Base-by-base conservation (phyloP, 1,140 invertebrate species). In the Cataglyphis hispanica region DNA sequence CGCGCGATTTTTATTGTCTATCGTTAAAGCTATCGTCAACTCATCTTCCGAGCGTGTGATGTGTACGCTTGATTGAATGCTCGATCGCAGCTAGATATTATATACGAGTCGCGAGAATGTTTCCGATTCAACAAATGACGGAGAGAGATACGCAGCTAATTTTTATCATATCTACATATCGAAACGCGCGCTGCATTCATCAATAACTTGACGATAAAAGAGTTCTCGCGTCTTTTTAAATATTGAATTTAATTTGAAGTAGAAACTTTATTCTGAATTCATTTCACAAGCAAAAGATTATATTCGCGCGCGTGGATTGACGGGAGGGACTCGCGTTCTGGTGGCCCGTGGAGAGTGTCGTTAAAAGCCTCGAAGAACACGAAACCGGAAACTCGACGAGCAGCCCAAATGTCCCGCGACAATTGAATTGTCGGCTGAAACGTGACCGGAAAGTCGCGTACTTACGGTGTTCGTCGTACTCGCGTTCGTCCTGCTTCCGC, bases 371-470 rank as follows among this genome's bases (percentile, higher is more conserved):
- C 86, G 87, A 86, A 90, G 66, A 92, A 83, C 87, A 86, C 86
- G 88, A 92, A 92, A 92, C 89, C 90, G 88, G 91, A 91, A 91
- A 91, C 91, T 93, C 91, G 77, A 84, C 70, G 70, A 88, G 89
- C 90, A 90, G 92, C 91, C 91, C 87, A 89, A 92, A 87, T 92
- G 91, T 91, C 89, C 90, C 90, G 92, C 87, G 92, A 90, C 92
- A 93, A 93, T 93, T 93, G 91, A 93, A 93, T 93, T 90, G 91
- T 91, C 87, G 91, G 84, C 87, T 76, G 91, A 89, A 89, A 92
- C 92, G 92, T 93, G 92, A 93, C 88, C 92, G 89, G 92, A 93
- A 93, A 93, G 89, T 92, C 90, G 72, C 80, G 85, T 86, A 91
- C 75, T 60, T 60, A 80, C 58, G 50, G 60, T 90, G 88, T 90